Base-by-base conservation (phyloP, 2,797 vertebrate species). In the Crenuchus spilurus region DNA sequence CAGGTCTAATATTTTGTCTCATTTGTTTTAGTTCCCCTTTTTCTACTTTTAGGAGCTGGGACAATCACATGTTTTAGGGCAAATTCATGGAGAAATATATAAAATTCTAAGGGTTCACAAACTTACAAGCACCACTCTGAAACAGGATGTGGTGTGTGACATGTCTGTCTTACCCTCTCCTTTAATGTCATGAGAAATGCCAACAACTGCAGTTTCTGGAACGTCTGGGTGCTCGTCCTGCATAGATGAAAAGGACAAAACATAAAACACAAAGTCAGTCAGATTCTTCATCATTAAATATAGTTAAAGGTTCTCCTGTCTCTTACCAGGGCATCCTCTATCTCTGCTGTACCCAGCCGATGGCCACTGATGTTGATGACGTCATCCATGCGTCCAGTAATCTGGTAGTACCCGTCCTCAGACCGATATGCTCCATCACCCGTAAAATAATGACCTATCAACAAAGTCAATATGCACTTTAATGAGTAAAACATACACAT, bases 351-450 rank as follows among this genome's bases (percentile, higher is more conserved):
- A 2, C 97, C 97, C 0, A 99, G 91, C 62, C 97, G 92, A 85
- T 98, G 97, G 0, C 97, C 97, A 0, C 96, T 98, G 83, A 98
- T 94, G 35, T 98, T 99, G 77, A 99, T 96, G 82, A 99, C 93
- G 0, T 99, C 97, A 60, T 99, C 97, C 81, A 98, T 94, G 44
- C 96, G 93, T 13, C 97, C 97, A 0, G 95, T 97, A 82, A 99
- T 96, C 90, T 98, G 95, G 83, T 99, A 99, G 81, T 96, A 95
- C 3, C 97, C 97, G 1, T 94, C 83, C 65, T 91, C 60, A 0
- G 92, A 94, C 51, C 97, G 92, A 85, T 93, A 80, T 4, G 95
- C 97, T 18, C 96, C 95, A 4, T 99, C 97, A 0, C 97, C 97
- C 1, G 95, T 97, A 79, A 97, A 98, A 86, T 97, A 99, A 83